phyloP scores from a whole-genome alignment of 2,888 invertebrate genomes.

The Hetaerina titia region DNA sequence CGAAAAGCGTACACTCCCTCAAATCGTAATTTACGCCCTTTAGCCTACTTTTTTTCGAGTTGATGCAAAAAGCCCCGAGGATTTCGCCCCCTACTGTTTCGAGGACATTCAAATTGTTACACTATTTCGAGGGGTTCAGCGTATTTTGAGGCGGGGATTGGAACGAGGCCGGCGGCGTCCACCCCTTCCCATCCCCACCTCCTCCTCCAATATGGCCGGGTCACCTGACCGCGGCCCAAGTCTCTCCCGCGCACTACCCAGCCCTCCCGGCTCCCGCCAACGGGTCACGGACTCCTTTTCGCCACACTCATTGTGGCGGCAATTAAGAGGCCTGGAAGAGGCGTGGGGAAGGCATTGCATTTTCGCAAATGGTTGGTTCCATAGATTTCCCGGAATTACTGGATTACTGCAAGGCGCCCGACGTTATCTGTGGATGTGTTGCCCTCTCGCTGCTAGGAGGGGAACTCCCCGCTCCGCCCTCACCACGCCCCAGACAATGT shows the following conservation, averaged over 20 bases:
- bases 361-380: not conserved
- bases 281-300: not conserved
- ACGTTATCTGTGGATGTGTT: constrained; percentile 22
- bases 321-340: not conserved
- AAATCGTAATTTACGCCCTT: not conserved
- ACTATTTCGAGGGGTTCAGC: not conserved
- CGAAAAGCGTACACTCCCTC: not conserved
- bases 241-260: too few relatives aligned
- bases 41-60: not conserved
- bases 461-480: not conserved
- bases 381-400: constrained; percentile 34
- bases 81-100: not conserved
- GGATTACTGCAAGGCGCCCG: not conserved
- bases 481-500: not conserved
- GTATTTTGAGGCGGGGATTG: not conserved
- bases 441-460: not conserved
- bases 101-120: not conserved
- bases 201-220: not conserved
- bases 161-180: not conserved
- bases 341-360: not conserved
- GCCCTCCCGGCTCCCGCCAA: too few relatives aligned
- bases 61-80: not conserved
- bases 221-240: too few relatives aligned
- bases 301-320: not conserved
- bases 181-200: not conserved